Evolutionary conservation across 2,113 vertebrate species (phyloP).

Genomic region (Meriones unguiculatus): DNA sequence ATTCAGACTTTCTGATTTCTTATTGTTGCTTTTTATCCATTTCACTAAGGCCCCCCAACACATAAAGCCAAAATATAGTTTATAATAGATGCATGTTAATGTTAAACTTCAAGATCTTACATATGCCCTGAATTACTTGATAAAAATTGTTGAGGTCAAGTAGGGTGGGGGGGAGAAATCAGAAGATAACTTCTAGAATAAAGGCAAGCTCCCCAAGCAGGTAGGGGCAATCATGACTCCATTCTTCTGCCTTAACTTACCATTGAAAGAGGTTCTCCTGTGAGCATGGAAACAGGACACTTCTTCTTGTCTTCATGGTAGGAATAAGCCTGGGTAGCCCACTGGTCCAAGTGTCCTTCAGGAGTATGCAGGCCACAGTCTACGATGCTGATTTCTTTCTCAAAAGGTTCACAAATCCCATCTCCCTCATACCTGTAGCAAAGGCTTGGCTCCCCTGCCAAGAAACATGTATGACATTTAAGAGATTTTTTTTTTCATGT

Average conservation of each 20-base stretch:
- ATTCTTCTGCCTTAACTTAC: slow-evolving; percentile 81
- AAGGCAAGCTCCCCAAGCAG: not conserved
- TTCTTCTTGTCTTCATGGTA: slow-evolving; percentile 89
- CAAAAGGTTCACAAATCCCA: slow-evolving; percentile 93
- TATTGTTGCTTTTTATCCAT: not conserved
- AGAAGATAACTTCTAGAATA: not conserved
- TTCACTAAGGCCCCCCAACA: not conserved
- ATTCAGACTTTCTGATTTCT: not conserved
- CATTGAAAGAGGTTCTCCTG: slow-evolving; percentile 92
- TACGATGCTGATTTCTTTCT: slow-evolving; percentile 88
- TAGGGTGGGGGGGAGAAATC: not conserved
- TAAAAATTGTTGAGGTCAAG: not conserved
- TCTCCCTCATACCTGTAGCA: slow-evolving; percentile 94
- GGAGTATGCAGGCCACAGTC: slow-evolving; percentile 95
- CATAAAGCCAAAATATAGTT: not conserved
- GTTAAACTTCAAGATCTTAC: not conserved
- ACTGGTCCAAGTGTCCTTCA: slow-evolving; percentile 92
- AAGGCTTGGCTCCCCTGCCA: slow-evolving; percentile 94
- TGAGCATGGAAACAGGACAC: slow-evolving; percentile 91
- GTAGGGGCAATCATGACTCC: not conserved
- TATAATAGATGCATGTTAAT: not conserved
- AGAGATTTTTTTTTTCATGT: not conserved
- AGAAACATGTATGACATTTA: slow-evolving; percentile 42
- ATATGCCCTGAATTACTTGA: not conserved
- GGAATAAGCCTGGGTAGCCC: slow-evolving; percentile 90